Conservation (phyloP, 2,888 invertebrate genomes). For the Leptinotarsa juncta region DNA sequence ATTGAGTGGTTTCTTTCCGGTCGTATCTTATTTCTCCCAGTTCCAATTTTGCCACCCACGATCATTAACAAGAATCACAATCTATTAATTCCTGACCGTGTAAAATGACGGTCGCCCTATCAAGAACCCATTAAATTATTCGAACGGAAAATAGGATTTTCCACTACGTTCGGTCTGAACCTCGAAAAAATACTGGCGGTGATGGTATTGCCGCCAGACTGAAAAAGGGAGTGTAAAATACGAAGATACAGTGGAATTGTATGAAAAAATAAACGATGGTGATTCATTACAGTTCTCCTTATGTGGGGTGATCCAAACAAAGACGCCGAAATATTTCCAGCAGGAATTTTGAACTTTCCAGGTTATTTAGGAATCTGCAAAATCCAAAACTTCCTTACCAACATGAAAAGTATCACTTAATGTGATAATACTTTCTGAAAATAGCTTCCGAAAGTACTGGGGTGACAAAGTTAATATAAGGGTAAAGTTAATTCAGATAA, state of each 20-base stretch:
- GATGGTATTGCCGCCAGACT: neutral
- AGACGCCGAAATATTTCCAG: no score
- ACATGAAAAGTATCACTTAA: no score
- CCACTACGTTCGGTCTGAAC: neutral
- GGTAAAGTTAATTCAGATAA: no score
- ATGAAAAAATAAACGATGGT: neutral
- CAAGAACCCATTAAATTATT: slow-evolving; percentile 1
- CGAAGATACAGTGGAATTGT: neutral
- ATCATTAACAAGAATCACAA: neutral
- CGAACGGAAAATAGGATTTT: neutral
- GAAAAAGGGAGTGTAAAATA: neutral
- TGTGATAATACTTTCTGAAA: no score
- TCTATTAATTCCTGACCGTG: neutral
- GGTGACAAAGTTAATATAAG: no score
- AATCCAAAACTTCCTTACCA: no score
- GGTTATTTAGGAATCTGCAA: no score
- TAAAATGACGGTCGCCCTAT: neutral
- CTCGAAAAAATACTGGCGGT: neutral
- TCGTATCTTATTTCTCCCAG: neutral
- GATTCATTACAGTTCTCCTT: no score
- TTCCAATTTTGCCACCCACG: neutral
- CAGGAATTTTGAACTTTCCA: no score
- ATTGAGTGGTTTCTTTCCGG: neutral
- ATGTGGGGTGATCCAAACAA: no score
- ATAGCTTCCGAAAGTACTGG: no score